Evolutionary conservation across 2,113 vertebrate species (phyloP).

Genomic region (Eulemur rufifrons): DNA sequence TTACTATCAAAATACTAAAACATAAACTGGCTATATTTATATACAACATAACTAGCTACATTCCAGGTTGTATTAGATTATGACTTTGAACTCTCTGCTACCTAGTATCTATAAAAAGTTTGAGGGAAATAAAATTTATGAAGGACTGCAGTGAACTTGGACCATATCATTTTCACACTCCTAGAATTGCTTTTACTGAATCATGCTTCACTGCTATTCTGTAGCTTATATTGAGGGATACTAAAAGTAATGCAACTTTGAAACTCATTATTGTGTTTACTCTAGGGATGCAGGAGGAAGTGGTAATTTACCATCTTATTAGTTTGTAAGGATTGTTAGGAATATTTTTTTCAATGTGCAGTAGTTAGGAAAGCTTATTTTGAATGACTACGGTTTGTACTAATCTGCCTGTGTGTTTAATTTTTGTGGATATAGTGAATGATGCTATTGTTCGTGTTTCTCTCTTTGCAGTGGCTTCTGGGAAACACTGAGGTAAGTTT

Average conservation of each 20-base stretch:
- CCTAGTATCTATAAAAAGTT: slow-evolving; percentile 25
- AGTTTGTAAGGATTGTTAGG: not conserved
- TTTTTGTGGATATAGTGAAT: not conserved
- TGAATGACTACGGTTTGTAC: not conserved
- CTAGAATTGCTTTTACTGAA: slow-evolving; percentile 22
- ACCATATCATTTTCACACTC: not conserved
- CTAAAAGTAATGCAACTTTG: not conserved
- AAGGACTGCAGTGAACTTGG: not conserved
- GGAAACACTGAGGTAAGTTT: not conserved
- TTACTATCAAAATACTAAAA: slow-evolving; percentile 23
- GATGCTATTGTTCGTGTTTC: not conserved
- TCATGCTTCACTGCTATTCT: not conserved
- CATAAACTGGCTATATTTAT: too few species aligned
- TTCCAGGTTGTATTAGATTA: slow-evolving; percentile 10
- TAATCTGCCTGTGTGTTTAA: not conserved
- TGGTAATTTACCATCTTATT: not conserved
- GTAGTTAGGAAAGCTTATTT: slow-evolving; percentile 16
- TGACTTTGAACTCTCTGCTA: slow-evolving; percentile 37
- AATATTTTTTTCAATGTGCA: not conserved
- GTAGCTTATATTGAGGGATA: not conserved
- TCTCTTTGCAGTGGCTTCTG: slow-evolving; percentile 1
- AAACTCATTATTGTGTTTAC: not conserved
- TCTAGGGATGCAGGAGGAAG: not conserved
- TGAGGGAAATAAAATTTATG: slow-evolving; percentile 4
- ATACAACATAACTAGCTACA: not conserved